A percentile compares a stretch with the other conserved stretches of the same genome.
These are phyloP conservation scores for Pundamilia nyererei DNA, from an alignment of 2,113 vertebrate species.

Conservation along the genomic window DNA sequence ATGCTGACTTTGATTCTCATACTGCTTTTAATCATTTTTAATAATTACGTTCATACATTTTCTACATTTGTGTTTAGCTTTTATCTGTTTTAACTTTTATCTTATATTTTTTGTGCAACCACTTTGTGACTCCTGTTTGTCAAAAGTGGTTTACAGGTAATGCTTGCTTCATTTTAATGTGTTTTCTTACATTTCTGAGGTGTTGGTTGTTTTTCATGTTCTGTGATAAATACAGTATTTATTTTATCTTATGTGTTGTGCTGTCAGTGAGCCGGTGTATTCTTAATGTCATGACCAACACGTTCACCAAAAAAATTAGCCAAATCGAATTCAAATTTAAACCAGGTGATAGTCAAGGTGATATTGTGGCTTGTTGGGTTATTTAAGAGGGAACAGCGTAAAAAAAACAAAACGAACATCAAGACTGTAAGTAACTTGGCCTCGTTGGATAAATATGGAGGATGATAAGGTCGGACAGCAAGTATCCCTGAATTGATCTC, in stretches of 20 bases:
- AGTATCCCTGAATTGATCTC: not conserved
- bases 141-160: not conserved
- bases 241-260: not conserved
- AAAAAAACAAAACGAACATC: not conserved
- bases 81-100: not conserved
- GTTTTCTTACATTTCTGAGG: not conserved
- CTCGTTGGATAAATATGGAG: not conserved
- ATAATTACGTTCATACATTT: not conserved
- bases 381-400: not conserved
- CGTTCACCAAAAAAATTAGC: not conserved
- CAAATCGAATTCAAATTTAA: not conserved
- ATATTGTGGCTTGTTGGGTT: not conserved
- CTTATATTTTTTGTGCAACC: not conserved
- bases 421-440: not conserved
- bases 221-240: not conserved
- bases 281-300: not conserved
- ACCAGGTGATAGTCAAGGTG: not conserved
- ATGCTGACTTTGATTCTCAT: accelerated
- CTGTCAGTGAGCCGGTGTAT: not conserved
- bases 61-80: not conserved
- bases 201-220: not conserved
- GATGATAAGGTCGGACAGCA: not conserved
- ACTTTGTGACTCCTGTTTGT: accelerated
- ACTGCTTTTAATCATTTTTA: not conserved
- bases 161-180: accelerated